Evolutionary conservation across 2,888 invertebrate species (phyloP), one percentile per base, ranked within the genome.

Genomic region (Cheilosia scutellata): DNA sequence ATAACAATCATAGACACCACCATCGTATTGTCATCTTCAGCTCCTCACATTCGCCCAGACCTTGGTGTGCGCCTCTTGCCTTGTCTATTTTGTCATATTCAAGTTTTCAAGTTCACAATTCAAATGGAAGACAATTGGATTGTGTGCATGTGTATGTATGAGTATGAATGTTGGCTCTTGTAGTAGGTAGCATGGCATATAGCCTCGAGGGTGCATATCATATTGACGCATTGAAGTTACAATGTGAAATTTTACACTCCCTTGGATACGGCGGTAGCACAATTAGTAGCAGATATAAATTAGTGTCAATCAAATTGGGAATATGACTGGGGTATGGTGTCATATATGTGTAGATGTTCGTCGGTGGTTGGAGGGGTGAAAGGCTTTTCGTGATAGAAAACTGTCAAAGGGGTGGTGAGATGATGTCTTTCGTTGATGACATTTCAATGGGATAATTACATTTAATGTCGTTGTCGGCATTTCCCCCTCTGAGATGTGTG

Each of bases 201-300:
- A 75, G 79, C 84, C 84, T 80, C 80, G 75, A 63, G 75, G 75
- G 57, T 84, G 75, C 75, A 75, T 80, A 80, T 84, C 84, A 65
- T 76, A 80, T 84, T 80, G 80, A 84, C 75, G 70, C 75, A 76
- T 80, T 80, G 65, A 66, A 75, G 75, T 76, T 58, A 84, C 80
- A 84, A 65, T 80, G 58, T 70, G 75, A 70, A 84, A 84, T 79
- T 84, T 70, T 58, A 84, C 75, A 74, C 84, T 66, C 80, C 66
- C 75, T 71, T 71, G 58, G 80, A 80, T 60, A 53, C 74, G 78
- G 63, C 71, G 58, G 72, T 49, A 62, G 75, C 75, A 62, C 84
- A 80, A 84, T 84, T 84, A 84, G 84, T 70, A 75, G 60, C 80
- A 84, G 66, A 75, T 80, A 80, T 71, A 75, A 84, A 80, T 84